Conservation (phyloP, 1,140 invertebrate genomes). For the Chlorops oryzae region DNA sequence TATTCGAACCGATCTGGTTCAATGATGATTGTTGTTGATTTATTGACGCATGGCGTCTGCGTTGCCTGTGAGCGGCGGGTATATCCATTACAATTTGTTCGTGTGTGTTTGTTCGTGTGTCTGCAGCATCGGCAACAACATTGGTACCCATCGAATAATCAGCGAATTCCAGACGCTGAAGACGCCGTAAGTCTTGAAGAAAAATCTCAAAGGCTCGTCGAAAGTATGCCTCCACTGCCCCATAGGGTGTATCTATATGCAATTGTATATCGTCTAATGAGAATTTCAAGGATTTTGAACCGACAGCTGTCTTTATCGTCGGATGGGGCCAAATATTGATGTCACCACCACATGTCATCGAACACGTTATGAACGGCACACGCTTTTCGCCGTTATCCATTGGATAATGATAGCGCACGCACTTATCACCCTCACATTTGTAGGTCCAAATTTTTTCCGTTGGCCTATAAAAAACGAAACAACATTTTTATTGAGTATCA, state of each 20-base stretch:
- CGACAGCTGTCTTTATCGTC: slow-evolving; percentile 36
- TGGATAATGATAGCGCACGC: slow-evolving; percentile 30
- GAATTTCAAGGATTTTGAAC: slow-evolving; percentile 36
- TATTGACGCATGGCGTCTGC: background rate
- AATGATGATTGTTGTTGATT: slow-evolving; percentile 5
- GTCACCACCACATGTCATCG: slow-evolving; percentile 45
- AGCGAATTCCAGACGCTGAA: slow-evolving; percentile 30
- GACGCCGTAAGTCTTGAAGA: slow-evolving; percentile 34
- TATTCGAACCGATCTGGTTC: slow-evolving; percentile 1
- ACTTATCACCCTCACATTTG: slow-evolving; percentile 41
- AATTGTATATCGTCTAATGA: slow-evolving; percentile 33
- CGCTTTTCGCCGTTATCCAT: slow-evolving; percentile 29
- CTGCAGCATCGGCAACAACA: background rate
- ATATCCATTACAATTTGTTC: no score
- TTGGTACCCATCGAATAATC: background rate
- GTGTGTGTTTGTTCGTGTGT: background rate
- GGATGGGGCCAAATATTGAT: slow-evolving; percentile 47
- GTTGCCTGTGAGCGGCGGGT: slow-evolving; percentile 1
- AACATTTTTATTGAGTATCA: background rate
- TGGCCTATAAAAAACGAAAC: slow-evolving; percentile 26
- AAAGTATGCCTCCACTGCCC: slow-evolving; percentile 31
- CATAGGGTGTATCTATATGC: slow-evolving; percentile 33
- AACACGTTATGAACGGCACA: slow-evolving; percentile 43
- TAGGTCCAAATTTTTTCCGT: slow-evolving; percentile 45
- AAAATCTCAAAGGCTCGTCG: slow-evolving; percentile 37